phyloP scores from a whole-genome alignment of 2,888 invertebrate genomes.

The Smittia sp. region DNA sequence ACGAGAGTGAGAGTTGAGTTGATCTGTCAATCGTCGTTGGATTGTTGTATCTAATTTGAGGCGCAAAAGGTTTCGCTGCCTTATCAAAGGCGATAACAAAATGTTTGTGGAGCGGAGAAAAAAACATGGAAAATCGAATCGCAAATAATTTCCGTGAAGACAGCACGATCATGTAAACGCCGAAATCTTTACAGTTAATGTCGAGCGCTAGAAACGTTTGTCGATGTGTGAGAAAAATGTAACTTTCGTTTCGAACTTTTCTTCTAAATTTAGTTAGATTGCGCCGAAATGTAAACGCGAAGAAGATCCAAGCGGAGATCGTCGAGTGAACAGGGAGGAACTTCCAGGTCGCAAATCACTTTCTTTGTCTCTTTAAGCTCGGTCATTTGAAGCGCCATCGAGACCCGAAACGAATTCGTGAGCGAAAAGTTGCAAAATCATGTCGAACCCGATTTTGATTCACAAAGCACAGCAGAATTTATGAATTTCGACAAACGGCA shows the following conservation, averaged over 20 bases:
- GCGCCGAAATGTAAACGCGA: not conserved
- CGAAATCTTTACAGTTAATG: not conserved
- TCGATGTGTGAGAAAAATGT: conserved; percentile 11
- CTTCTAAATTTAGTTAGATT: conserved; percentile 14
- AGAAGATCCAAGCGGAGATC: too few relatives aligned
- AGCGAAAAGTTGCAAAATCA: not conserved
- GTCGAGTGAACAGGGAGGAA: too few relatives aligned
- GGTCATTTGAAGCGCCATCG: not conserved
- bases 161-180: not conserved
- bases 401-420: not conserved
- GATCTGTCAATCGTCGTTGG: too few relatives aligned
- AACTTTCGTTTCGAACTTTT: conserved; percentile 1
- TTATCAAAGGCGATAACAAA: too few relatives aligned
- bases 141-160: not conserved
- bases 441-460: not conserved
- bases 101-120: too few relatives aligned
- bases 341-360: too few relatives aligned
- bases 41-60: too few relatives aligned
- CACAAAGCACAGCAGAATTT: not conserved
- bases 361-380: not conserved
- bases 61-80: too few relatives aligned
- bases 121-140: not conserved
- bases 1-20: not conserved
- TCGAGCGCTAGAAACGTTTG: not conserved
- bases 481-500: too few relatives aligned